These are phyloP conservation scores for Rhynchonema sp. DNA, from an alignment of 2,888 invertebrate species.

Conservation along the genomic window DNA sequence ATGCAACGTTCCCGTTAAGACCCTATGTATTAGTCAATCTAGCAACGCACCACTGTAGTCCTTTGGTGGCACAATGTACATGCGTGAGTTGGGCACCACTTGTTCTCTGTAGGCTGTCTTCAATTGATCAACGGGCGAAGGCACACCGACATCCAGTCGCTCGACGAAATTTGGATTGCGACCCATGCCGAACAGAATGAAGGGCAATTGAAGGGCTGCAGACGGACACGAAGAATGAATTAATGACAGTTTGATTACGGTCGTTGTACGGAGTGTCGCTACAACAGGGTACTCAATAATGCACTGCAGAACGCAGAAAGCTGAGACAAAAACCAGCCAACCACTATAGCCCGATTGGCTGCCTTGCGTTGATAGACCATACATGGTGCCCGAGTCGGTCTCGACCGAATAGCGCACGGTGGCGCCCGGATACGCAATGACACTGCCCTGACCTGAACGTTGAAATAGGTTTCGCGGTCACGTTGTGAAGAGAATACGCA, in stretches of 20 bases:
- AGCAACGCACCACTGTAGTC: slow-evolving; percentile 2
- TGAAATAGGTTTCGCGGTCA: background rate
- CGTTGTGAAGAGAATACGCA: background rate
- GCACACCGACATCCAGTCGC: slow-evolving; percentile 52
- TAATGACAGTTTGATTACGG: no score
- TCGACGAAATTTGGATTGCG: slow-evolving; percentile 94
- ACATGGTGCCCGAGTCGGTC: background rate
- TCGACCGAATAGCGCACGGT: background rate
- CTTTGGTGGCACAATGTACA: slow-evolving; percentile 71
- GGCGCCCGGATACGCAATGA: background rate
- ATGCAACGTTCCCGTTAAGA: no score
- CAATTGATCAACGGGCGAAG: slow-evolving; percentile 9
- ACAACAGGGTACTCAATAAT: no score
- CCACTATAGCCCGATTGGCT: background rate
- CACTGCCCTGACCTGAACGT: background rate
- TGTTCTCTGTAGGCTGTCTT: slow-evolving; percentile 6
- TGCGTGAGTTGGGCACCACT: slow-evolving; percentile 80
- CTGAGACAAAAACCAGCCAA: background rate
- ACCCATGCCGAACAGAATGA: slow-evolving; percentile 87
- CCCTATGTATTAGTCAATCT: no score
- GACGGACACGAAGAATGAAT: no score
- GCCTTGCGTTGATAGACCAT: background rate
- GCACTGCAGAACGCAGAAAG: background rate
- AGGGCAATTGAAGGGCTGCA: slow-evolving; percentile 83
- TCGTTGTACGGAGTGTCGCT: no score